Evolutionary conservation across 2,888 invertebrate genomes (phyloP), one percentile per base, ranked within the genome.

Genomic region (Epirrita christyi): DNA sequence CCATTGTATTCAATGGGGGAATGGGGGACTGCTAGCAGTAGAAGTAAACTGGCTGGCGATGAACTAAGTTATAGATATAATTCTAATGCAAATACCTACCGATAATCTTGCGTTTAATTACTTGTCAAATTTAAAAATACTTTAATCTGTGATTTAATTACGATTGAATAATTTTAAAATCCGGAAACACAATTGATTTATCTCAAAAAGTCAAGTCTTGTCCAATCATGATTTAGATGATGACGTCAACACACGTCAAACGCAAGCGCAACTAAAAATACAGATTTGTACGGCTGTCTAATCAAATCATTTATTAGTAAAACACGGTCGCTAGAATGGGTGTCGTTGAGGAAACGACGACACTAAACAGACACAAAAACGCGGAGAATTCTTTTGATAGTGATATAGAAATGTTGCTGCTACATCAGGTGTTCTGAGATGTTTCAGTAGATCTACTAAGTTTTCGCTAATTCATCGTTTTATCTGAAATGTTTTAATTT

Each of bases 201-300:
- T 40, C 28, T 11, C n/a, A 15, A n/a, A n/a, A n/a, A n/a, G 34
- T 27, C 34, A 42, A 28, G 50, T 49, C 58, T 21, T 37, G 15
- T 41, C 43, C 28, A 50, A 57, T 47, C 49, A 55, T 75, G 76
- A 76, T 67, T 78, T 75, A 72, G 70, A 71, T 64, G 55, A 68
- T 76, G 80, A 80, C 78, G 80, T 70, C 58, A 52, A 45, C 47
- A 51, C 29, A 54, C 81, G 81, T 80, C 79, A 78, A 72, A 59
- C 63, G 69, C 67, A 76, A 68, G 70, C 66, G 71, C 56, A 59
- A 75, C 81, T 79, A 70, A 78, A 85, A 82, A 83, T 85, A 65
- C 41, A 41, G 40, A 81, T 75, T 72, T 62, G 62, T 66, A 65
- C 80, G 75, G 76, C 78, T 81, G 81, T 79, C 78, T 71, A 75